Evolutionary conservation across 2,113 vertebrate genomes (phyloP), one percentile per base, ranked within the genome.

Genomic region (Anarrhichthys ocellatus): DNA sequence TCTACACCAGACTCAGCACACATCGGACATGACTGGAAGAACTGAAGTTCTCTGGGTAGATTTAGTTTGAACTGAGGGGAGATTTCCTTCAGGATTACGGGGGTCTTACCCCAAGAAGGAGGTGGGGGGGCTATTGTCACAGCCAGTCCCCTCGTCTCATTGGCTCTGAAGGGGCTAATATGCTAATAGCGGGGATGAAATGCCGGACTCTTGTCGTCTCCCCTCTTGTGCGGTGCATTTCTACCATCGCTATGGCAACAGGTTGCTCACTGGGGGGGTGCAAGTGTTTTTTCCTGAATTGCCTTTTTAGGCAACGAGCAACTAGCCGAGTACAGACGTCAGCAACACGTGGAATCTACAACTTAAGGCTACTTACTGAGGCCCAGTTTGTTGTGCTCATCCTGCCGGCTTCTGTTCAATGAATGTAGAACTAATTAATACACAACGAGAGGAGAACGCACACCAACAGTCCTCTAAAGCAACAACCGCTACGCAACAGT

Each of bases 191-290:
- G 56, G 83, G 82, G 84, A 88, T 81, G 83, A 92, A 94, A 93
- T 80, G 81, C 79, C 59, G 83, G 92, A 92, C 91, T 78, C 82
- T 82, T 86, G 81, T 85, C 80, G 61, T 85, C 76, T 85, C 89
- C 85, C 89, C 89, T 81, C 86, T 91, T 94, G 92, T 89, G 91
- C 79, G 59, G 54, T 81, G 85, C 87, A 89, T 93, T 92, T 92
- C 90, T 89, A 79, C 83, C 65, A 85, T 94, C 91, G 62, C 94
- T 89, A 94, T 93, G 90, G 93, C 83, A 95, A 95, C 94, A 86
- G 81, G 89, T 88, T 92, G 91, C 92, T 94, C 91, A 92, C 76
- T 87, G 73, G 66, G 66, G 42, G 50, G 84, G 34, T 34, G 34
- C 34, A 1, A 34, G 34, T 34, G 4, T 6, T 34, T 34, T 34